These are phyloP conservation scores for Crotophaga sulcirostris DNA, from an alignment of 2,113 vertebrate genomes.

Conservation along the genomic window DNA sequence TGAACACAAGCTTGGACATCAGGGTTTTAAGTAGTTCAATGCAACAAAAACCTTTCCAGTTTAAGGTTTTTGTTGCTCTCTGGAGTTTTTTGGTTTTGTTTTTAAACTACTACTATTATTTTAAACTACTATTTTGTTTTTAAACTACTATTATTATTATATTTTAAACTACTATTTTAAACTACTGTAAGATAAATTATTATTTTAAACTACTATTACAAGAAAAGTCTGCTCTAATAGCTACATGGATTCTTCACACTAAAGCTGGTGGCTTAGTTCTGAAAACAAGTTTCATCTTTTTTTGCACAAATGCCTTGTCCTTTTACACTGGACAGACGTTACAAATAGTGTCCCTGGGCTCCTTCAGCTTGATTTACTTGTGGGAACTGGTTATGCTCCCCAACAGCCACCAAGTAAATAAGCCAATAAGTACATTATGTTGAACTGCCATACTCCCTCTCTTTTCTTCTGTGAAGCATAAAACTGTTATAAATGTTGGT, in stretches of 20 bases:
- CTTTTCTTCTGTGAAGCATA: background rate
- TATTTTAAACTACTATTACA: background rate
- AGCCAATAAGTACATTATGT: background rate
- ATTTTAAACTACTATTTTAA: too few relatives aligned
- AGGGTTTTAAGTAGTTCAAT: background rate
- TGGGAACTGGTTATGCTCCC: background rate
- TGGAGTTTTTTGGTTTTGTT: background rate
- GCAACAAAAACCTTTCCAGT: background rate
- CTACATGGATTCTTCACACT: background rate
- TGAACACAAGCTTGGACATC: background rate
- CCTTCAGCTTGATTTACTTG: background rate
- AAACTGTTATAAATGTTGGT: background rate
- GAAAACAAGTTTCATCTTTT: background rate
- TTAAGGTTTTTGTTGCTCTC: background rate
- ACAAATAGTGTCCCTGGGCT: background rate
- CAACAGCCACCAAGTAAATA: background rate
- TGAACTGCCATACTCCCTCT: background rate
- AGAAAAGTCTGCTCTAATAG: background rate
- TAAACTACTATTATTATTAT: too few relatives aligned
- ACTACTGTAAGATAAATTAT: too few relatives aligned
- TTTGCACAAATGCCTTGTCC: background rate
- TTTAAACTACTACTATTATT: background rate
- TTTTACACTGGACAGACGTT: background rate
- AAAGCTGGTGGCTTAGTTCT: background rate
- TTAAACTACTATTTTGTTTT: too few relatives aligned